Evolutionary conservation across 2,888 invertebrate genomes (phyloP), one percentile per base, ranked within the genome.

Genomic region (Lepas anatifera): DNA sequence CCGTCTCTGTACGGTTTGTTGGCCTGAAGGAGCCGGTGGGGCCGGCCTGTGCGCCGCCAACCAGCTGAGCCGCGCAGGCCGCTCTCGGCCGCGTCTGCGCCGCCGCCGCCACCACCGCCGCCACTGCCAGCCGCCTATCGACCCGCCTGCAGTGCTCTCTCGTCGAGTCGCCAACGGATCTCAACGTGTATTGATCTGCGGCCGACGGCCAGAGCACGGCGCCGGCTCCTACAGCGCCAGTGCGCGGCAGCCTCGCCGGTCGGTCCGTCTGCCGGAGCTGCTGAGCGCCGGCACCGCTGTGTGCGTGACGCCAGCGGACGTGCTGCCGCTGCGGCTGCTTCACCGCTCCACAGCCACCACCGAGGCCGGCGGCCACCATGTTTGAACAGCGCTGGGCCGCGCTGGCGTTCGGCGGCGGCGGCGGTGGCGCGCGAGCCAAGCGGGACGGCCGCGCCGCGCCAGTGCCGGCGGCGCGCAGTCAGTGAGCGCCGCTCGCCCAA

Each of bases 111-210:
- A 16, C 52, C 22, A 35, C 58, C 35, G 58, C 48, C 48, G 48
- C 48, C 48, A n/a, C 58, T 22, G 58, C 32, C 11, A 58, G 13
- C 58, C 58, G 58, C n/a, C n/a, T 58, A 58, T 58, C 58, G 58
- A 58, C 35, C 58, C 32, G 58, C 58, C 58, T 58, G 58, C 58
- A 58, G 58, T 58, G 58, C 58, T 58, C 58, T 58, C n/a, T n/a
- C 58, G 58, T 35, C 58, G 32, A 58, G 58, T 58, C 58, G 58
- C 58, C 32, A 58, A 58, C 35, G 58, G 58, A 58, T 58, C 58
- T 58, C 58, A 58, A 58, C 58, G 58, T 32, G 58, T 58, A 58
- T 58, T 58, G 58, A 58, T 58, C 58, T 58, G 58, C 58, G 58
- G 58, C 58, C 58, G 58, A 16, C 29, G 22, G n/a, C n/a, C n/a